phyloP scores from a whole-genome alignment of 1,140 invertebrate genomes.

The Paralvinella palmiformis region DNA sequence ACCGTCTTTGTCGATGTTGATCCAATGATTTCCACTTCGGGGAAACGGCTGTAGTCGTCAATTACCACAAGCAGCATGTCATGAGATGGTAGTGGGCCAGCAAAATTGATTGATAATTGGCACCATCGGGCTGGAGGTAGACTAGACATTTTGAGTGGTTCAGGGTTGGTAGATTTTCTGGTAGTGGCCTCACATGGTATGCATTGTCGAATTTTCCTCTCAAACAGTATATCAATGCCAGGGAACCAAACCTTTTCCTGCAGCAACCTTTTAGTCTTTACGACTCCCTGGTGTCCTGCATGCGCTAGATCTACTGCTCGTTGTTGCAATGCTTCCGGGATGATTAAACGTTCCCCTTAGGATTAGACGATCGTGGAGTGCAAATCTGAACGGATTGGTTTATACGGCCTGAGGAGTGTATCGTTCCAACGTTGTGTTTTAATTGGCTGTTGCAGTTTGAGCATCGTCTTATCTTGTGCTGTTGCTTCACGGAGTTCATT shows the following conservation, averaged over 20 bases:
- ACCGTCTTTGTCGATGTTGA: background rate
- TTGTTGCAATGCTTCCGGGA: background rate
- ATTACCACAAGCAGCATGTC: background rate
- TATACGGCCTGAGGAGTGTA: too few relatives aligned
- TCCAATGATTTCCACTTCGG: background rate
- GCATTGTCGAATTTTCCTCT: background rate
- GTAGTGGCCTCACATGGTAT: background rate
- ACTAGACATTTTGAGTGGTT: background rate
- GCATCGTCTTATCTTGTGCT: too few relatives aligned
- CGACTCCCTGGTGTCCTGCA: background rate
- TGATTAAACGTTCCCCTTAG: too few relatives aligned
- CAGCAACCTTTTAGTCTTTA: slow-evolving; percentile 3
- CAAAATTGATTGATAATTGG: background rate
- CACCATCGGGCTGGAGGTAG: background rate
- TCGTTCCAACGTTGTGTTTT: too few relatives aligned
- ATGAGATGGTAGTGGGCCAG: background rate
- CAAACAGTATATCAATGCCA: slow-evolving; percentile 6
- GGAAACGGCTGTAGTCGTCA: slow-evolving; percentile 1
- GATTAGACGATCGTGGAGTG: too few relatives aligned
- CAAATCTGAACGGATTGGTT: too few relatives aligned
- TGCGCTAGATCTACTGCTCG: background rate
- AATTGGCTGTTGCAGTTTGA: too few relatives aligned
- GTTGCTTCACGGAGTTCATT: too few relatives aligned
- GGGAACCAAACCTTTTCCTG: slow-evolving; percentile 6
- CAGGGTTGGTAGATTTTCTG: background rate